phyloP scores from a whole-genome alignment of 2,888 invertebrate species.

The Rutpela maculata region DNA sequence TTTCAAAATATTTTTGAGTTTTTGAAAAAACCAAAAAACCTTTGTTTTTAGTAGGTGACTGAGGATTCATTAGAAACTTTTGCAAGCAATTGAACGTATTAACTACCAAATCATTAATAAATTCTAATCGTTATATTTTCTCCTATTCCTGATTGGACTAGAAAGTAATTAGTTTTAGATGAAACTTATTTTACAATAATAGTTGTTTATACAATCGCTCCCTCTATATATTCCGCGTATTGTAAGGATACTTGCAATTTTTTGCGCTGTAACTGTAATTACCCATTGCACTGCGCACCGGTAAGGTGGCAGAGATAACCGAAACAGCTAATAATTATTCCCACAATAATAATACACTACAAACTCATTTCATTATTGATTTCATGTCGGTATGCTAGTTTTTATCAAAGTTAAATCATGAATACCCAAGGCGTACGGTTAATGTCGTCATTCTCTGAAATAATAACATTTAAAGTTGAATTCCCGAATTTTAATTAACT shows the following conservation, averaged over 20 bases:
- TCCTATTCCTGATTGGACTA: too few relatives aligned
- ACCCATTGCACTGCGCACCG: slow-evolving; percentile 35
- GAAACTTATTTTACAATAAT: not conserved
- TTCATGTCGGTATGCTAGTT: slow-evolving; percentile 62
- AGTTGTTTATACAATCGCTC: slow-evolving; percentile 10
- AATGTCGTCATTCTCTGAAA: slow-evolving; percentile 63
- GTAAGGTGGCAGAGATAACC: slow-evolving; percentile 48
- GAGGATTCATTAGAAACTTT: too few relatives aligned
- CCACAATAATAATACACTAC: slow-evolving; percentile 56
- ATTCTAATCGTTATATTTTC: too few relatives aligned
- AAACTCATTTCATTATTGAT: slow-evolving; percentile 64
- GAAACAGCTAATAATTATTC: slow-evolving; percentile 56
- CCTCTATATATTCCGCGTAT: slow-evolving; percentile 46
- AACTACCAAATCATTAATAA: too few relatives aligned
- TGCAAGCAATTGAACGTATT: too few relatives aligned
- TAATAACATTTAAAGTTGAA: slow-evolving; percentile 65
- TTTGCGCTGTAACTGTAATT: slow-evolving; percentile 31
- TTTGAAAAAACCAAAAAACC: too few relatives aligned
- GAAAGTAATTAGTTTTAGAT: too few relatives aligned
- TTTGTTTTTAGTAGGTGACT: too few relatives aligned
- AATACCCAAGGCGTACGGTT: slow-evolving; percentile 57
- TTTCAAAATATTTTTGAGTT: too few relatives aligned
- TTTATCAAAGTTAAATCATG: slow-evolving; percentile 60
- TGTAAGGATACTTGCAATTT: slow-evolving; percentile 32
- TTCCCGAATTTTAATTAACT: slow-evolving; percentile 69